These are phyloP conservation scores for Plodia interpunctella DNA, from an alignment of 1,140 invertebrate genomes.

Conservation along the genomic window DNA sequence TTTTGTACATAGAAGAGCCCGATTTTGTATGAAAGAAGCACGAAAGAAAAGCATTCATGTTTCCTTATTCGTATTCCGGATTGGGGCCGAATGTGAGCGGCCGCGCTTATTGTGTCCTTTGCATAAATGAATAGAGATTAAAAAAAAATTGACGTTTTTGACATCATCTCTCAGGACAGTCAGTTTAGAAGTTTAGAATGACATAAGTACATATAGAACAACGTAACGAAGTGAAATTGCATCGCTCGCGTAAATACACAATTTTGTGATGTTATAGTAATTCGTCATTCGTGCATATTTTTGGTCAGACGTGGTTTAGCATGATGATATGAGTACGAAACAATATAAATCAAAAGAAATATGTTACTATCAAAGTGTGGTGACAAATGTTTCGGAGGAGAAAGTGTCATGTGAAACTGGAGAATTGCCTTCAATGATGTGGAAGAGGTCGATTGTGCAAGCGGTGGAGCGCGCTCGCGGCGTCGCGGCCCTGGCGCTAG, in stretches of 20 bases:
- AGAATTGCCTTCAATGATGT: slow-evolving; percentile 72
- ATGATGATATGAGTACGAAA: slow-evolving; percentile 40
- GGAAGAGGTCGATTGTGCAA: slow-evolving; percentile 75
- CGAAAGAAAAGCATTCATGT: too few relatives aligned
- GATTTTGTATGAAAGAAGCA: too few relatives aligned
- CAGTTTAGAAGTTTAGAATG: neutral
- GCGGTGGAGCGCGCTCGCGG: slow-evolving; percentile 39
- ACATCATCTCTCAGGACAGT: neutral
- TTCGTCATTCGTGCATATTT: slow-evolving; percentile 1
- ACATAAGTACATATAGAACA: too few relatives aligned
- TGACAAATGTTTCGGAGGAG: slow-evolving; percentile 51
- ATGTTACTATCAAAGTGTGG: slow-evolving; percentile 33
- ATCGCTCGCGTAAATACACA: neutral
- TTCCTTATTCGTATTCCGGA: too few relatives aligned
- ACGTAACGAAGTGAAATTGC: neutral
- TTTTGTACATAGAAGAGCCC: too few relatives aligned
- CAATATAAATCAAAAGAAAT: slow-evolving; percentile 21
- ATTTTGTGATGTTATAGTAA: slow-evolving; percentile 19
- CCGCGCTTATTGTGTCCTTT: too few relatives aligned
- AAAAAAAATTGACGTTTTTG: neutral
- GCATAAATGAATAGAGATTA: too few relatives aligned
- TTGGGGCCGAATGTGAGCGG: too few relatives aligned
- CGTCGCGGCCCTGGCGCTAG: slow-evolving; percentile 33
- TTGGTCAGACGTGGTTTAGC: slow-evolving; percentile 9
- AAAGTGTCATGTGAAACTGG: slow-evolving; percentile 71